Conservation (phyloP, 64 coral and sea anemone genomes). For the Dendronephthya gigantea region DNA sequence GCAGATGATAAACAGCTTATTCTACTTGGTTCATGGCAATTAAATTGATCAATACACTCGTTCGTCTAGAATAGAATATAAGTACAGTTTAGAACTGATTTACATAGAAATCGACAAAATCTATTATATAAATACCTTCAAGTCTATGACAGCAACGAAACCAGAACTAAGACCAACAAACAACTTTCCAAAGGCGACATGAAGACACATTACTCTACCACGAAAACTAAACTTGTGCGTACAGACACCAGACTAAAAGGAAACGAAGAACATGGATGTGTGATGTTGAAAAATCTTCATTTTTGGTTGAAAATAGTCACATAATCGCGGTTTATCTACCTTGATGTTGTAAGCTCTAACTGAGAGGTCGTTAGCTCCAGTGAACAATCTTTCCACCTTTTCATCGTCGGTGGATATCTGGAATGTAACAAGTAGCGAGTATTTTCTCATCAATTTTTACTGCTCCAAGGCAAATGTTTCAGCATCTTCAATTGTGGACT, state of each 20-base stretch:
- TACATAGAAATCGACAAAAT: not conserved
- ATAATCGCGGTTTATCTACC: constrained; percentile 21
- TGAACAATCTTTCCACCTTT: constrained; percentile 44
- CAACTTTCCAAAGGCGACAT: constrained; percentile 57
- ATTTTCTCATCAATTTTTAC: too few relatives aligned
- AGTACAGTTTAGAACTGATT: not conserved
- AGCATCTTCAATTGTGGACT: too few relatives aligned
- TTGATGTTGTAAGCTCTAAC: constrained; percentile 77
- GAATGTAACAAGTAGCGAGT: not conserved
- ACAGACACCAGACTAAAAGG: constrained; percentile 53
- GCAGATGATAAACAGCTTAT: constrained; percentile 79
- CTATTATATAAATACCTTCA: constrained; percentile 35
- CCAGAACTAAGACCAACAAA: constrained; percentile 89
- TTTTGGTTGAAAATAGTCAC: not conserved
- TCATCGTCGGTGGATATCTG: constrained; percentile 54
- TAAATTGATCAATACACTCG: constrained; percentile 55
- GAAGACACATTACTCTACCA: constrained; percentile 94
- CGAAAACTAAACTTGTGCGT: constrained; percentile 78
- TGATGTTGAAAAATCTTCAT: not conserved
- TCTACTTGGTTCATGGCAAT: constrained; percentile 72
- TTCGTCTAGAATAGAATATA: constrained; percentile 42
- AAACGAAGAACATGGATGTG: not conserved
- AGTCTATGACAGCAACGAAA: constrained; percentile 56
- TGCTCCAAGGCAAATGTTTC: not conserved
- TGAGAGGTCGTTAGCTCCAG: constrained; percentile 89